Conservation (phyloP, 2,797 vertebrate genomes). For the Karalla daura region DNA sequence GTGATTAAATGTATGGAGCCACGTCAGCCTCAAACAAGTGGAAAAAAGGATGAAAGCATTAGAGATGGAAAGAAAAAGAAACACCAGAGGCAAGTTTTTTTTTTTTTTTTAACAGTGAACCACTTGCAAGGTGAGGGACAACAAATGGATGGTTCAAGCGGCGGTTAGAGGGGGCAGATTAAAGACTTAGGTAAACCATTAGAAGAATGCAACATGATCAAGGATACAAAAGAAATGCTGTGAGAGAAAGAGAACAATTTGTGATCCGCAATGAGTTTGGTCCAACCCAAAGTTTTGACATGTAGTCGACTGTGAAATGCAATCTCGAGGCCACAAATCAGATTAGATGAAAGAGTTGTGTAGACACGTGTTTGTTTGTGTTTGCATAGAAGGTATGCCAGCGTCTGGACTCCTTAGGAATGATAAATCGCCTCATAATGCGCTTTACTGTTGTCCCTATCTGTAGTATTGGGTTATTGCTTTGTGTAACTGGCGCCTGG, state of each 20-base stretch:
- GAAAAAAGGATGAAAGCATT: conserved; percentile 32
- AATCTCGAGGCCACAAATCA: neutral
- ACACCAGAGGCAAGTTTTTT: conserved; percentile 36
- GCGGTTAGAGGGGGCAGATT: neutral
- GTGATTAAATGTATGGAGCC: conserved; percentile 31
- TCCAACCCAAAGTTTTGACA: neutral
- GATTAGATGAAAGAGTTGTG: neutral
- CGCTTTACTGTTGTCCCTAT: neutral
- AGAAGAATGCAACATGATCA: neutral
- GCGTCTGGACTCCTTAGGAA: neutral
- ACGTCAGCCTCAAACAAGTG: conserved; percentile 2
- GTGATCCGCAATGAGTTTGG: neutral
- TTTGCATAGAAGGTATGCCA: neutral
- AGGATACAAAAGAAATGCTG: neutral
- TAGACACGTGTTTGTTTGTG: too few relatives aligned
- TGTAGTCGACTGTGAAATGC: neutral
- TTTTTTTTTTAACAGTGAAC: conserved; percentile 42
- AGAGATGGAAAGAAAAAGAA: conserved; percentile 24
- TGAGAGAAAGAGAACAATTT: neutral
- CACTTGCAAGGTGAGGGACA: conserved; percentile 47
- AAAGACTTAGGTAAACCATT: neutral
- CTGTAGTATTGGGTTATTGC: neutral
- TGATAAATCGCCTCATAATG: neutral
- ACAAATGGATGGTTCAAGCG: conserved; percentile 45
- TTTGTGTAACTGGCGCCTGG: neutral